Percentiles rank a stretch among this genome's conserved stretches.
phyloP scores from a whole-genome alignment of 2,888 invertebrate genomes.

The Drosophila bunnanda region DNA sequence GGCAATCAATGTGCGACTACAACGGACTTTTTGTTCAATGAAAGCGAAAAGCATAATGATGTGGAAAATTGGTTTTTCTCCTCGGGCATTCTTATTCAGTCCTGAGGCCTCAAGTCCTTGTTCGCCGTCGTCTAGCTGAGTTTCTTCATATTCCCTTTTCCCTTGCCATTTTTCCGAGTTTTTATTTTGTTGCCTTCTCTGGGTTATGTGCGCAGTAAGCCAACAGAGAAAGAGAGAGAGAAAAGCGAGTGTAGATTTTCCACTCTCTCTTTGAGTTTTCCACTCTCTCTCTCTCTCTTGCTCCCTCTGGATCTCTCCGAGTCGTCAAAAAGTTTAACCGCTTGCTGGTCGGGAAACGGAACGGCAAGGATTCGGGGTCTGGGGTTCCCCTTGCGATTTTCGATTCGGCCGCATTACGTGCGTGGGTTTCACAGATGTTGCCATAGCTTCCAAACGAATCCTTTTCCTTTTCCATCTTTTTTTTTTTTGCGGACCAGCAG shows the following conservation, averaged over 20 bases:
- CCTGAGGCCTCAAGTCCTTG: slow-evolving; percentile 32
- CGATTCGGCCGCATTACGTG: slow-evolving; percentile 42
- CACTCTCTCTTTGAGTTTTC: neutral
- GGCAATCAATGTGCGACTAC: neutral
- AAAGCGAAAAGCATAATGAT: slow-evolving; percentile 73
- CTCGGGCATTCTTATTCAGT: slow-evolving; percentile 12
- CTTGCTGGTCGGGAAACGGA: slow-evolving; percentile 62
- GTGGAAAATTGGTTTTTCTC: slow-evolving; percentile 76
- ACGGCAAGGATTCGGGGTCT: slow-evolving; percentile 32
- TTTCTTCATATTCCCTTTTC: slow-evolving; percentile 26
- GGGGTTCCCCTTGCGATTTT: slow-evolving; percentile 25
- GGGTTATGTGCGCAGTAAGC: slow-evolving; percentile 74
- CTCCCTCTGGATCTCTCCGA: slow-evolving; percentile 8
- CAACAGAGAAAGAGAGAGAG: slow-evolving; percentile 9
- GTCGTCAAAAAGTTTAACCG: slow-evolving; percentile 73
- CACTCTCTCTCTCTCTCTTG: neutral
- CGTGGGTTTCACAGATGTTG: slow-evolving; percentile 53
- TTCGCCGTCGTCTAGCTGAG: slow-evolving; percentile 40
- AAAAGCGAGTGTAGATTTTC: slow-evolving; percentile 8
- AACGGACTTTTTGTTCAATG: slow-evolving; percentile 25
- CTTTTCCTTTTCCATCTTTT: slow-evolving; percentile 5
- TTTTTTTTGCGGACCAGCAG: slow-evolving; percentile 1
- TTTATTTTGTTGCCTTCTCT: slow-evolving; percentile 77
- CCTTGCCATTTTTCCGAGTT: slow-evolving; percentile 28
- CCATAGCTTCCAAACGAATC: slow-evolving; percentile 17